Evolutionary conservation across 2,113 vertebrate species (phyloP), one percentile per base, ranked within the genome.

Genomic region (Oncorhynchus masou): DNA sequence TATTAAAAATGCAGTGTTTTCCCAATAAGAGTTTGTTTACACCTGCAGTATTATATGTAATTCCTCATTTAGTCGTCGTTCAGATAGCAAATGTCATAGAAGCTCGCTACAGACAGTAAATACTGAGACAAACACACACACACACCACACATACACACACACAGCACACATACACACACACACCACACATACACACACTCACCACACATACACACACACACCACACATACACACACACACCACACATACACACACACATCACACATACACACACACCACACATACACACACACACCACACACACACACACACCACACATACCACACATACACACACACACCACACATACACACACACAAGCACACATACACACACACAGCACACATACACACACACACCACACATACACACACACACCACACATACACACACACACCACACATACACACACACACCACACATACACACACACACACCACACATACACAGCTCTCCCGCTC

Each of bases 1-100:
- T 27, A 79, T 79, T 74, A 79, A 31, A 62, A 65, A 69, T 79
- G 71, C 71, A 69, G 71, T 34, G 66, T 74, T 69, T 79, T 67
- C 66, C 71, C 65, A 31, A 24, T 13, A 8, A 62, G 65, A 24
- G 64, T 66, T 66, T 66, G 64, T 66, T 66, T 66, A 66, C 64
- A 66, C 64, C 15, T 15, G 49, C 16, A 67, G 65, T 67, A 29
- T 79, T 79, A 62, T 49, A 49, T 74, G 24, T 74, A 67, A 69
- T 74, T 74, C 34, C 77, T 67, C 8, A 19, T 67, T 67, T 48
- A 29, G 22, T 22, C 54, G 27, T n/a, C 68, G 70, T 66, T 78
- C 70, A 54, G 29, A 60, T 22, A 15, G 24, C 62, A 45, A 67
- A 57, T 45, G 64, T 59, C 64, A 73, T 49, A 51, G 12, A 74